These are phyloP conservation scores for Drosophila setifemur DNA, from an alignment of 1,140 invertebrate species.

Conservation along the genomic window DNA sequence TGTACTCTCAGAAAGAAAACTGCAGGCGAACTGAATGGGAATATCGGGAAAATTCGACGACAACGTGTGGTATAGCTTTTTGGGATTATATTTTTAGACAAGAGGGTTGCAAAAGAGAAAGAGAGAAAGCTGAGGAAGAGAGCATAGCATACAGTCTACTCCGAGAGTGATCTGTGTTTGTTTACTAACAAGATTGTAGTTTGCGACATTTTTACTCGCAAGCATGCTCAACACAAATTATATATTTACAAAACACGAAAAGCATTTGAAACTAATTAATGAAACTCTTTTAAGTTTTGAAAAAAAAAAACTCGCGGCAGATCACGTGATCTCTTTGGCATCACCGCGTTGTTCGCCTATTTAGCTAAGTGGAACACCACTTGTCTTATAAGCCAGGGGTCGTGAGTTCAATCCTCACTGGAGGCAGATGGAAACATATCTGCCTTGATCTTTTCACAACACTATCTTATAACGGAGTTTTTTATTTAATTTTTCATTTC, in stretches of 20 bases:
- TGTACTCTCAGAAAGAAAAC: constrained; percentile 43
- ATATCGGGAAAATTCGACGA: constrained; percentile 17
- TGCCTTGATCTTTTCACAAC: not conserved
- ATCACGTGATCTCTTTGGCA: constrained; percentile 18
- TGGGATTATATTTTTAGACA: constrained; percentile 63
- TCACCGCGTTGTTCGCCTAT: constrained; percentile 84
- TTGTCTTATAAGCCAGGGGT: constrained; percentile 96
- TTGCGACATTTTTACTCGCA: not conserved
- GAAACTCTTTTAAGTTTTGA: no score
- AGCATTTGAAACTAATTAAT: constrained; percentile 18
- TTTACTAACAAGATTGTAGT: constrained; percentile 34
- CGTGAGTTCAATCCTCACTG: constrained; percentile 94
- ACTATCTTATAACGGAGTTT: not conserved
- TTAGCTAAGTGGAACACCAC: constrained; percentile 96
- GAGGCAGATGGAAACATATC: constrained; percentile 85
- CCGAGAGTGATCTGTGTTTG: not conserved
- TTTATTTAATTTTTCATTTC: constrained; percentile 4
- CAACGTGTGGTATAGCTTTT: constrained; percentile 61
- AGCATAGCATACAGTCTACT: not conserved
- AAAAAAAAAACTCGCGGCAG: no score
- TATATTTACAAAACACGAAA: constrained; percentile 17
- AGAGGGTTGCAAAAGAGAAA: constrained; percentile 19
- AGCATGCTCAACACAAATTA: not conserved
- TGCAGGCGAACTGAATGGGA: constrained; percentile 59
- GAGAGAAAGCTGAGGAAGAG: not conserved